A percentile compares a stretch with the other conserved stretches of the same genome.
These are phyloP conservation scores for Yponomeuta sedellus DNA, from an alignment of 2,888 invertebrate species.

Conservation along the genomic window DNA sequence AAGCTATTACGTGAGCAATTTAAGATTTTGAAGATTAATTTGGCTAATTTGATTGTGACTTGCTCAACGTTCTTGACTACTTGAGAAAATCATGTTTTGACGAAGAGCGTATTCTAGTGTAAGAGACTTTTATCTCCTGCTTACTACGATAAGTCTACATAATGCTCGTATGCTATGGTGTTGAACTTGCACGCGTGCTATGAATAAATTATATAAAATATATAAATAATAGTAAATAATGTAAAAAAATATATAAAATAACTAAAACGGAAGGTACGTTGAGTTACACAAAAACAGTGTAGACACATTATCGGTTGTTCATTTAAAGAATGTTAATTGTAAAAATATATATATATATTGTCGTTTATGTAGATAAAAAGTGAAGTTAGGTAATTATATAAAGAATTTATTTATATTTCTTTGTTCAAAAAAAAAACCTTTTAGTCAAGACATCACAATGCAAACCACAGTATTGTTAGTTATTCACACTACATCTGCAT, in stretches of 20 bases:
- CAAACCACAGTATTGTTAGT: neutral
- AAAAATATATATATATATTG: neutral
- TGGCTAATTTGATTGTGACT: slow-evolving; percentile 45
- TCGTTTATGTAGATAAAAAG: neutral
- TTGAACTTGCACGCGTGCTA: slow-evolving; percentile 69
- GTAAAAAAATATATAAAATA: slow-evolving; percentile 2
- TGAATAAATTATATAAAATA: slow-evolving; percentile 18
- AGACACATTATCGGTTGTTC: neutral
- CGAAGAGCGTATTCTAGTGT: slow-evolving; percentile 30
- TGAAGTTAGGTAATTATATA: neutral
- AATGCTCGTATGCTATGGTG: slow-evolving; percentile 66
- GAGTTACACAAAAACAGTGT: neutral
- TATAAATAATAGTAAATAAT: neutral
- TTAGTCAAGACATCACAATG: too few relatives aligned
- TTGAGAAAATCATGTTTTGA: slow-evolving; percentile 42
- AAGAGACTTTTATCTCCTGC: slow-evolving; percentile 63
- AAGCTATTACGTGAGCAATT: neutral
- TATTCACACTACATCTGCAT: slow-evolving; percentile 2
- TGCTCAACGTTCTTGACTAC: slow-evolving; percentile 29
- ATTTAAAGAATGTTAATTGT: neutral
- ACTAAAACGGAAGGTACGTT: neutral
- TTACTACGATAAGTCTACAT: slow-evolving; percentile 35
- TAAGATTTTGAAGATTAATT: neutral
- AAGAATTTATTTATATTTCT: neutral
- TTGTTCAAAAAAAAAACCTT: too few relatives aligned